Conservation (phyloP, 2,797 vertebrate genomes). For the Saxicola maurus region DNA sequence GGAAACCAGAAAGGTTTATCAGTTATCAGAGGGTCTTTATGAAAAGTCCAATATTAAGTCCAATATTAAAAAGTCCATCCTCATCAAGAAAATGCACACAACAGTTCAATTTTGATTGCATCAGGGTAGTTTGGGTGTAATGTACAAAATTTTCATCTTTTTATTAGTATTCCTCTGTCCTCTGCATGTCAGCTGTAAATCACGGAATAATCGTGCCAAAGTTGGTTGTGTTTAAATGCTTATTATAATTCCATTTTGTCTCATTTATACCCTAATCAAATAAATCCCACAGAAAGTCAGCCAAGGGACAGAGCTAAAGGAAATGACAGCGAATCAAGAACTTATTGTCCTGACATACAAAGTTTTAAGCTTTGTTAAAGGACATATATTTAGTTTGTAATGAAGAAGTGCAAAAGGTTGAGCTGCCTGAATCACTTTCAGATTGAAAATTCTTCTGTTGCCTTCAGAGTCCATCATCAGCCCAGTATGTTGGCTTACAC, state of each 20-base stretch:
- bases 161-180: background rate
- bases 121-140: background rate
- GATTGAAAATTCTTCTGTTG: background rate
- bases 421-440: background rate
- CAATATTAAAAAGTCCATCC: background rate
- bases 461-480: background rate
- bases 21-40: background rate
- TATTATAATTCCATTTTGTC: background rate
- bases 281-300: background rate
- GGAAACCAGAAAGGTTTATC: background rate
- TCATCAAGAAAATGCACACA: background rate
- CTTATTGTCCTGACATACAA: background rate
- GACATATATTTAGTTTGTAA: background rate
- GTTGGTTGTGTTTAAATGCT: background rate
- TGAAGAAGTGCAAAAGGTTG: background rate
- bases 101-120: background rate
- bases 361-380: background rate
- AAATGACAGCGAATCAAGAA: background rate
- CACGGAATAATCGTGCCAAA: background rate
- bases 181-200: background rate
- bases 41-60: conserved; percentile 8
- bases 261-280: conserved; percentile 4
- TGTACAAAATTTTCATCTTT: background rate
- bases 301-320: background rate
- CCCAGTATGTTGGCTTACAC: background rate